Percentiles rank a stretch among this genome's conserved stretches.
phyloP scores from a whole-genome alignment of 2,113 vertebrate genomes.

The Osmerus mordax region DNA sequence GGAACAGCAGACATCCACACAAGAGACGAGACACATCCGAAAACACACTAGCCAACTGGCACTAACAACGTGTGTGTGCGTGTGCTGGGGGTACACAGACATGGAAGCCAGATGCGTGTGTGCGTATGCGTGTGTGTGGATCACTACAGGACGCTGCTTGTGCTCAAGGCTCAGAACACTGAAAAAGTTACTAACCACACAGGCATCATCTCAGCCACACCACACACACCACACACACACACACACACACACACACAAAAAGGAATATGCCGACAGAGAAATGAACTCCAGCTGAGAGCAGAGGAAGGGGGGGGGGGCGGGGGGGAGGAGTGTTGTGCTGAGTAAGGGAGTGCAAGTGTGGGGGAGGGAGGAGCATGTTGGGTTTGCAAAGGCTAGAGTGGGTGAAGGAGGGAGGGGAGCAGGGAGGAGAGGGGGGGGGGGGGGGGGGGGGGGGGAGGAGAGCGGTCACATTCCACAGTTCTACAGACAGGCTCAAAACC shows the following conservation, averaged over 20 bases:
- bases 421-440: too few species aligned
- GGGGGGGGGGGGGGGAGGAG: constrained; percentile 4
- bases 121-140: constrained; percentile 4
- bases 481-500: constrained; percentile 38
- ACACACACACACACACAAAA: constrained; percentile 17
- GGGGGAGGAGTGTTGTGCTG: constrained; percentile 41
- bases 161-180: constrained; percentile 49
- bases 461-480: constrained; percentile 53
- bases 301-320: constrained; percentile 20
- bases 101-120: constrained; percentile 6
- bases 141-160: constrained; percentile 39
- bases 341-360: constrained; percentile 55
- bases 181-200: constrained; percentile 51
- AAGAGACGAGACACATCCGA: constrained; percentile 7
- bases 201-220: constrained; percentile 40
- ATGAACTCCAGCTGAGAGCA: constrained; percentile 60
- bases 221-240: constrained; percentile 10
- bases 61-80: constrained; percentile 22
- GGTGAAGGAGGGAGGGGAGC: constrained; percentile 15
- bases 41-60: constrained; percentile 12
- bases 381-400: constrained; percentile 47
- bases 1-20: constrained; percentile 32
- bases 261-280: constrained; percentile 46
- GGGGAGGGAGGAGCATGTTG: constrained; percentile 35
- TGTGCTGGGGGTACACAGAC: neutral